These are phyloP conservation scores for Heteronetta atricapilla DNA, from an alignment of 2,113 vertebrate species.

Conservation along the genomic window DNA sequence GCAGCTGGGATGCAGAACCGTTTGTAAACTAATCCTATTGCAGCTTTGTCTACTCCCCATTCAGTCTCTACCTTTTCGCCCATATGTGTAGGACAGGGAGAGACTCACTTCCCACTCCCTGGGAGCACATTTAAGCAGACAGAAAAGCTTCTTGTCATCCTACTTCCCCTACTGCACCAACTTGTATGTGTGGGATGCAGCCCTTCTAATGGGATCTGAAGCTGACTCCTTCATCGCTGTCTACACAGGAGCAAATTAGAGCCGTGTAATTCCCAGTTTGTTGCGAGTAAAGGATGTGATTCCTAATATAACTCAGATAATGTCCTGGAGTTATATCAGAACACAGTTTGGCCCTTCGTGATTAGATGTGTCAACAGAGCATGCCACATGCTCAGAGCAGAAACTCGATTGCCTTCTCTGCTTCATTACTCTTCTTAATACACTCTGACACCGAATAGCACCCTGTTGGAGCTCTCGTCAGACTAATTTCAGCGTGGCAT, in stretches of 20 bases:
- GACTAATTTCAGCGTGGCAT: constrained; percentile 41
- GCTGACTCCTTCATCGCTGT: neutral
- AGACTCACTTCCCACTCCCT: neutral
- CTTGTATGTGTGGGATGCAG: neutral
- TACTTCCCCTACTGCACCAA: neutral
- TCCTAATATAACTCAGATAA: constrained; percentile 29
- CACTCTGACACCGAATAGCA: constrained; percentile 31
- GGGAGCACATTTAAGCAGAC: neutral
- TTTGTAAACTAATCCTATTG: neutral
- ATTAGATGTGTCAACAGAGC: constrained; percentile 56
- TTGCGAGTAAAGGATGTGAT: neutral
- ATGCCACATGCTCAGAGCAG: constrained; percentile 37
- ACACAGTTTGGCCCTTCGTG: constrained; percentile 23
- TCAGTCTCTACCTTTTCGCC: neutral
- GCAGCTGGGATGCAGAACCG: neutral
- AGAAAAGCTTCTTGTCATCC: neutral
- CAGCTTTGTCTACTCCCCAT: neutral
- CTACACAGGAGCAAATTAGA: neutral
- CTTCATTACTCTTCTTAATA: constrained; percentile 63
- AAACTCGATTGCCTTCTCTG: constrained; percentile 42
- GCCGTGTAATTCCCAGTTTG: neutral
- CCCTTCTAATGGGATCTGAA: neutral
- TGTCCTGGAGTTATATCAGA: constrained; percentile 21
- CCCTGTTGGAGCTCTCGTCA: constrained; percentile 39
- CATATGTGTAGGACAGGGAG: neutral